Evolutionary conservation across 2,888 invertebrate species (phyloP).

Genomic region (Perdita meconis): DNA sequence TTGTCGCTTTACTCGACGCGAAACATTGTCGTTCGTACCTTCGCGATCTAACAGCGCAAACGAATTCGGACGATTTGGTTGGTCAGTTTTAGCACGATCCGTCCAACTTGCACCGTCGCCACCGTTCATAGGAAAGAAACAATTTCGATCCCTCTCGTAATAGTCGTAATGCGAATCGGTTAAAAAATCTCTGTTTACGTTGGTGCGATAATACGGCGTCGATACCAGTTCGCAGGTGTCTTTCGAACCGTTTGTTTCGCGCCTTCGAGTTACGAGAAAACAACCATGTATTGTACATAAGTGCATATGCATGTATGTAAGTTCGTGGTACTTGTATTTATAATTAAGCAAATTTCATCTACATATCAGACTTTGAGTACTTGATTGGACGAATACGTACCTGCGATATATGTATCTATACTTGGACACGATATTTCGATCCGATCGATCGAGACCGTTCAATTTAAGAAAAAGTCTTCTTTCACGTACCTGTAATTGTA

Average conservation of each 20-base stretch:
- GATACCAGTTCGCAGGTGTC: conserved; percentile 92
- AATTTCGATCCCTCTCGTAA: conserved; percentile 91
- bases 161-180: conserved; percentile 91
- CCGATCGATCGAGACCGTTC: background rate
- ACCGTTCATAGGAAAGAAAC: conserved; percentile 72
- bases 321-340: no score
- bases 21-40: background rate
- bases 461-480: background rate
- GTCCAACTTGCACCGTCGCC: background rate
- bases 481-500: conserved; percentile 90
- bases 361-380: no score
- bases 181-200: conserved; percentile 87
- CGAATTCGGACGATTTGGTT: background rate
- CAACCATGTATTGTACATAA: background rate
- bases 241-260: conserved; percentile 61
- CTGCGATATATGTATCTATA: background rate
- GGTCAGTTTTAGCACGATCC: background rate
- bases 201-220: conserved; percentile 89
- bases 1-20: background rate
- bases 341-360: no score
- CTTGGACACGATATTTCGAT: background rate
- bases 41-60: background rate
- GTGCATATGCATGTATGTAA: no score
- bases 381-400: no score
- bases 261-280: conserved; percentile 41